These are phyloP conservation scores for Engraulis encrasicolus DNA, from an alignment of 2,113 vertebrate genomes.

Conservation along the genomic window DNA sequence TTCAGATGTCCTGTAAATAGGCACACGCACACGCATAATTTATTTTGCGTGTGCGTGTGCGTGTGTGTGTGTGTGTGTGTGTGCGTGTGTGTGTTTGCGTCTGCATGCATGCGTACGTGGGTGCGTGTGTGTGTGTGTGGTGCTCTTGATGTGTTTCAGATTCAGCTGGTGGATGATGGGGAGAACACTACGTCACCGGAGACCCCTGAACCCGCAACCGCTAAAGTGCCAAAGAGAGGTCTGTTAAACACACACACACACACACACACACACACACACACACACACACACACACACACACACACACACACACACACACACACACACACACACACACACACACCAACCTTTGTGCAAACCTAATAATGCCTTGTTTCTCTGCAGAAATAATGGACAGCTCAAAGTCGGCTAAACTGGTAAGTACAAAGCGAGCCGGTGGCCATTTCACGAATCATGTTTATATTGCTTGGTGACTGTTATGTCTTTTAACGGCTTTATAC, in stretches of 20 bases:
- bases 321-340: not conserved
- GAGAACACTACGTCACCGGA: slow-evolving; percentile 94
- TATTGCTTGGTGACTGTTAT: not conserved
- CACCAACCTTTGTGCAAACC: not conserved
- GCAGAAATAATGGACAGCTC: not conserved
- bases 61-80: not conserved
- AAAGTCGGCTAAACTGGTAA: not conserved
- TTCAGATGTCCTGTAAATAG: no score
- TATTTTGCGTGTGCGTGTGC: not conserved
- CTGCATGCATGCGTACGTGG: no score
- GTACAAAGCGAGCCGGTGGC: not conserved
- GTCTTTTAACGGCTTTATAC: no score
- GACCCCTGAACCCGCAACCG: slow-evolving; percentile 83
- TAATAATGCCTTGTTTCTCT: not conserved
- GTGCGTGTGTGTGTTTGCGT: not conserved
- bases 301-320: not conserved
- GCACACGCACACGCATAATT: no score
- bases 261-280: slow-evolving; percentile 19
- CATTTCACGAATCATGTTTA: not conserved
- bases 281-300: not conserved
- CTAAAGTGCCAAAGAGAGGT: slow-evolving; percentile 91
- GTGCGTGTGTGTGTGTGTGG: not conserved
- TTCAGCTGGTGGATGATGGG: slow-evolving; percentile 93
- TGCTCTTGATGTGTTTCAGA: slow-evolving; percentile 69
- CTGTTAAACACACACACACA: slow-evolving; percentile 23